Percentiles rank a stretch among this genome's conserved stretches.
Conservation (phyloP, 2,888 invertebrate species). For the Drosophila helvetica region DNA sequence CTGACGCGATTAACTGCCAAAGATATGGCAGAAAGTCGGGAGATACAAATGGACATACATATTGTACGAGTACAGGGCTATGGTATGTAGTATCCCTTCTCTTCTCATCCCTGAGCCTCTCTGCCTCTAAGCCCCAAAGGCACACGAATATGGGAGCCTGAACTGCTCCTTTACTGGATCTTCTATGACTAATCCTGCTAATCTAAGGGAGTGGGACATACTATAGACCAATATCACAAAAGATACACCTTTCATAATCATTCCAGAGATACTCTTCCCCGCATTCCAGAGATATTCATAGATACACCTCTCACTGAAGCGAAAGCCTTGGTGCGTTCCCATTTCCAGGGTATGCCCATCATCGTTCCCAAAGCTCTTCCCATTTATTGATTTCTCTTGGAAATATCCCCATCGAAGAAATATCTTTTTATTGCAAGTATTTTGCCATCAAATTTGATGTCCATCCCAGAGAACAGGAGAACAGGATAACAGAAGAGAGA, state of each 20-base stretch:
- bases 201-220: no score
- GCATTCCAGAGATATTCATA: no score
- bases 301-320: background rate
- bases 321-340: slow-evolving; percentile 1
- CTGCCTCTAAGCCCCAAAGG: no score
- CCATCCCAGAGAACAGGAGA: background rate
- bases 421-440: slow-evolving; percentile 63
- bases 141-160: no score
- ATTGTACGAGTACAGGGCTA: no score
- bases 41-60: background rate
- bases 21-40: slow-evolving; percentile 33
- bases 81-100: no score
- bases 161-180: no score
- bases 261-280: no score
- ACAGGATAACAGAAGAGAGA: slow-evolving; percentile 2
- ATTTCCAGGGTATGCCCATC: background rate
- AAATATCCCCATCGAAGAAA: slow-evolving; percentile 45
- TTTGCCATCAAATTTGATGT: slow-evolving; percentile 65
- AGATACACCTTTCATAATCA: no score
- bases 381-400: slow-evolving; percentile 28
- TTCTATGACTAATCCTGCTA: no score
- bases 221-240: no score
- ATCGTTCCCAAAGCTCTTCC: background rate
- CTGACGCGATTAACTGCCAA: slow-evolving; percentile 71
- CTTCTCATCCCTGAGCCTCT: no score